Percentiles rank a stretch among this genome's conserved stretches.
These are phyloP conservation scores for Nebria salina DNA, from an alignment of 2,888 invertebrate species.

Conservation along the genomic window DNA sequence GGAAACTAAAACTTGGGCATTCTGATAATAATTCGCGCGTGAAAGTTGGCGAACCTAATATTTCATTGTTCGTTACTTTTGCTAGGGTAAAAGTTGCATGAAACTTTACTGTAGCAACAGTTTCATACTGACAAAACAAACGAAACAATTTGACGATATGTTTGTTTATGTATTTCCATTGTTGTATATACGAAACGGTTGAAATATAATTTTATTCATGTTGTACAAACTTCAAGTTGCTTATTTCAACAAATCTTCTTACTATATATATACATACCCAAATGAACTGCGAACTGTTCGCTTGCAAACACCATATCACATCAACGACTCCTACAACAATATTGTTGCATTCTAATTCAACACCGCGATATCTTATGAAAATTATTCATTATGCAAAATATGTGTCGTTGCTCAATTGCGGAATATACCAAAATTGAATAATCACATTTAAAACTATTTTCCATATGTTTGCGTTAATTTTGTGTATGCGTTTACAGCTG, in stretches of 20 bases:
- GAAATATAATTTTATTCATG: not conserved
- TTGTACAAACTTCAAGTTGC: not conserved
- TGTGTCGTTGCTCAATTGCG: not conserved
- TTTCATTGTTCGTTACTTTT: not conserved
- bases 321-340: not conserved
- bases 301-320: not conserved
- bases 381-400: not conserved
- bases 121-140: not conserved
- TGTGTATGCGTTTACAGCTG: not conserved
- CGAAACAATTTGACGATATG: not conserved
- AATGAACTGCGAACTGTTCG: not conserved
- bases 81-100: not conserved
- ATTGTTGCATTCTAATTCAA: not conserved
- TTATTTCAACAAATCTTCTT: conserved; percentile 1
- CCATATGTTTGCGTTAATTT: not conserved
- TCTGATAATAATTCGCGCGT: not conserved
- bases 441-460: not conserved
- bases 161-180: not conserved
- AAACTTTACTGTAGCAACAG: not conserved
- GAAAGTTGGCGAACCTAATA: not conserved
- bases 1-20: too few relatives aligned
- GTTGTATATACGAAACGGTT: not conserved
- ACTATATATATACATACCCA: not conserved
- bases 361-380: not conserved
- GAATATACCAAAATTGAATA: not conserved